A percentile compares a stretch with the other conserved stretches of the same genome.
Conservation (phyloP, 2,888 invertebrate genomes). For the Heliconius ismenius region DNA sequence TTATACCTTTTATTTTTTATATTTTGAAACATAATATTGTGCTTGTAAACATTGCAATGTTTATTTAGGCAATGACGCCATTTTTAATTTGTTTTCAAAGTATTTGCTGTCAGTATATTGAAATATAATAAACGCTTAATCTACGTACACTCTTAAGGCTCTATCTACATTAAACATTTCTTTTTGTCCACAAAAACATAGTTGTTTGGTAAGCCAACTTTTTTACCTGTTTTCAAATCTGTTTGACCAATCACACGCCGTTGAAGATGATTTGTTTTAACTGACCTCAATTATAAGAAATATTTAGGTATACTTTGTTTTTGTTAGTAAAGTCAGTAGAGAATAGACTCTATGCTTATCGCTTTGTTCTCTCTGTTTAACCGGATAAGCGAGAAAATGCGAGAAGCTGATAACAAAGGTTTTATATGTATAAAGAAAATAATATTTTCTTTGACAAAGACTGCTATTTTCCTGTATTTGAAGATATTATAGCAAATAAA, state of each 20-base stretch:
- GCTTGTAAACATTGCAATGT: background rate
- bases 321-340: background rate
- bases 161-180: slow-evolving; percentile 68
- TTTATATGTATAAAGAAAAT: no score
- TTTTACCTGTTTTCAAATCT: slow-evolving; percentile 34
- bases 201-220: slow-evolving; percentile 44
- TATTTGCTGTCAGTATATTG: slow-evolving; percentile 45
- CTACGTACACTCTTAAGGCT: slow-evolving; percentile 47
- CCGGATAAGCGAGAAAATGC: no score
- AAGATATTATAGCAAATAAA: no score
- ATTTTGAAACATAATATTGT: background rate
- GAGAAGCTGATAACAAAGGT: no score
- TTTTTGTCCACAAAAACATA: slow-evolving; percentile 59
- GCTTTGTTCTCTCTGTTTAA: no score
- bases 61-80: background rate
- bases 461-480: no score
- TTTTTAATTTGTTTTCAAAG: slow-evolving; percentile 40
- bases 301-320: background rate
- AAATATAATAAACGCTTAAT: background rate
- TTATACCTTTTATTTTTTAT: background rate
- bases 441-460: no score
- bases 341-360: no score
- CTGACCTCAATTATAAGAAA: slow-evolving; percentile 35
- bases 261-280: slow-evolving; percentile 26
- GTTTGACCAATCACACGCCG: slow-evolving; percentile 39